Evolutionary conservation across 2,113 vertebrate genomes (phyloP).

Genomic region (Australoheros scitulus): DNA sequence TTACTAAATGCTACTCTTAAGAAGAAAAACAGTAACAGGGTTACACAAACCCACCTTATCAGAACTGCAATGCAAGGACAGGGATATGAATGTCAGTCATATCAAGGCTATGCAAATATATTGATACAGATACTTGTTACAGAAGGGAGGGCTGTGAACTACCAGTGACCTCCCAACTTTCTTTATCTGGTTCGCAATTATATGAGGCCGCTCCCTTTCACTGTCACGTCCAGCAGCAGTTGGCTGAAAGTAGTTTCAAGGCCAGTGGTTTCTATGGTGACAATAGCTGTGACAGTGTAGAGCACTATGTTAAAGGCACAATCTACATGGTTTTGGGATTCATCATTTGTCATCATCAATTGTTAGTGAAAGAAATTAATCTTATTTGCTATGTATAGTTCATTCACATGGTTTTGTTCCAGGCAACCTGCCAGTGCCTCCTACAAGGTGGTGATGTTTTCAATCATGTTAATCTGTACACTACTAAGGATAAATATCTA

Average conservation of each 20-base stretch:
- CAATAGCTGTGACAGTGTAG: slow-evolving; percentile 23
- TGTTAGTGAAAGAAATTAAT: neutral
- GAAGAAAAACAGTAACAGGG: slow-evolving; percentile 20
- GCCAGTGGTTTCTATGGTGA: slow-evolving; percentile 46
- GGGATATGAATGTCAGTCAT: slow-evolving; percentile 2
- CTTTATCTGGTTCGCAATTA: slow-evolving; percentile 53
- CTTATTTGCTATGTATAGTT: too few species aligned
- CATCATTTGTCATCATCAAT: neutral
- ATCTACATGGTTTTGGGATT: neutral
- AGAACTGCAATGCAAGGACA: slow-evolving; percentile 15
- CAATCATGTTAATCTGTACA: neutral
- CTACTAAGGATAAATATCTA: neutral
- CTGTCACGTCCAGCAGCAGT: slow-evolving; percentile 38
- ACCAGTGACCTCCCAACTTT: slow-evolving; percentile 16
- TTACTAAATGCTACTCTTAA: slow-evolving; percentile 2
- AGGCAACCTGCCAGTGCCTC: neutral
- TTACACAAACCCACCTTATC: slow-evolving; percentile 28
- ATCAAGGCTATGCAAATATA: slow-evolving; percentile 41
- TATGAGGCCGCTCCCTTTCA: slow-evolving; percentile 52
- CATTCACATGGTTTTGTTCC: neutral
- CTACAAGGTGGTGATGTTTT: neutral
- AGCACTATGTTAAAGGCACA: neutral
- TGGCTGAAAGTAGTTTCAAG: slow-evolving; percentile 46
- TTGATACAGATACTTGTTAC: slow-evolving; percentile 20
- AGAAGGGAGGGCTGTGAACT: slow-evolving; percentile 23